Percentiles rank a stretch among this genome's conserved stretches.
These are phyloP conservation scores for Anthonomus grandis DNA, from an alignment of 1,140 invertebrate species.

Conservation along the genomic window DNA sequence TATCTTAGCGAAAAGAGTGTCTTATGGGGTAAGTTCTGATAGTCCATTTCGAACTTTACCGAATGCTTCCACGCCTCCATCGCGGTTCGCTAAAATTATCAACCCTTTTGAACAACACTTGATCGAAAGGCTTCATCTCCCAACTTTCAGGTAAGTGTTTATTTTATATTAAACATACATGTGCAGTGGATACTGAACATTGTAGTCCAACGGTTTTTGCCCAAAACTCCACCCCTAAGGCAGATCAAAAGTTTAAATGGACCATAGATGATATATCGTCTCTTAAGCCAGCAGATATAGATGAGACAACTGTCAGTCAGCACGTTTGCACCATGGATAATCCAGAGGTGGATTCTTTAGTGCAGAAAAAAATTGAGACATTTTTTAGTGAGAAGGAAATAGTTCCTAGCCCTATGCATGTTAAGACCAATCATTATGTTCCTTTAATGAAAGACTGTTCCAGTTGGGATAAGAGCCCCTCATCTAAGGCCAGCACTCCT, in stretches of 20 bases:
- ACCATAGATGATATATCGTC: constrained; percentile 45
- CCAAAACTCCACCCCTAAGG: constrained; percentile 38
- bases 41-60: constrained; percentile 37
- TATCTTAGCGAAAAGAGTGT: constrained; percentile 16
- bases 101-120: constrained; percentile 45
- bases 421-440: constrained; percentile 20
- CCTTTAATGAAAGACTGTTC: constrained; percentile 30
- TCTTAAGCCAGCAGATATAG: constrained; percentile 45
- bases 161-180: not conserved
- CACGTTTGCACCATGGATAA: constrained; percentile 34
- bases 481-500: not conserved
- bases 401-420: constrained; percentile 43
- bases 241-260: constrained; percentile 44
- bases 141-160: constrained; percentile 41
- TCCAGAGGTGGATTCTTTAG: constrained; percentile 33
- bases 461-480: constrained; percentile 3
- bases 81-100: constrained; percentile 36
- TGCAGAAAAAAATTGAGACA: constrained; percentile 43
- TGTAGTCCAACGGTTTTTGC: constrained; percentile 43
- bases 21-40: constrained; percentile 26
- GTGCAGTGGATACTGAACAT: not conserved
- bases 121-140: constrained; percentile 39
- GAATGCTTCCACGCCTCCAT: constrained; percentile 39
- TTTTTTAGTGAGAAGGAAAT: constrained; percentile 44
- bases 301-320: constrained; percentile 39